Evolutionary conservation across 2,888 invertebrate genomes (phyloP).

Genomic region (Serrognathus titanus): DNA sequence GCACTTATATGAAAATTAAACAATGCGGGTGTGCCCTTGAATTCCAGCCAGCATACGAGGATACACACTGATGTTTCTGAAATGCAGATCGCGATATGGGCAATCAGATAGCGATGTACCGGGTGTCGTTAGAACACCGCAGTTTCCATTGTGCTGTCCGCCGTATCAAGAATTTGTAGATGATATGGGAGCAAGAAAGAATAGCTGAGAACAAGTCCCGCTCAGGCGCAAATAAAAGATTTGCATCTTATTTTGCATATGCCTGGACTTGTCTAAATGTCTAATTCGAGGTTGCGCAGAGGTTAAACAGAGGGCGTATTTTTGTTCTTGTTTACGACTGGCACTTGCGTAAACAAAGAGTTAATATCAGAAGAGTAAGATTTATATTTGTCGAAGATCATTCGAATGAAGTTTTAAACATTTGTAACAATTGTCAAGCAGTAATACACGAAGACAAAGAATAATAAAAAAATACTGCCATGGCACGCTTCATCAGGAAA

Average conservation of each 20-base stretch:
- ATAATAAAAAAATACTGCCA: conserved; percentile 16
- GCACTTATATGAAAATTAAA: conserved; percentile 6
- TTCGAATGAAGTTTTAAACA: no score
- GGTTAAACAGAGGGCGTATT: background rate
- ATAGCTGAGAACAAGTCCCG: conserved; percentile 41
- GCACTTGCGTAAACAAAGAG: no score
- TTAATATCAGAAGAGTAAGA: no score
- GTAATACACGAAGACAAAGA: background rate
- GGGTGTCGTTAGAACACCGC: conserved; percentile 49
- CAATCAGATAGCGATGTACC: conserved; percentile 45
- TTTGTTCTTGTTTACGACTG: no score
- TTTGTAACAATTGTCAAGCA: no score
- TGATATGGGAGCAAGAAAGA: conserved; percentile 43
- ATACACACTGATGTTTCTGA: conserved; percentile 34
- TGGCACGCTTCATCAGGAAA: conserved; percentile 35
- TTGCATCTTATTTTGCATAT: conserved; percentile 38
- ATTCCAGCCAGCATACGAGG: conserved; percentile 1
- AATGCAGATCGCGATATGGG: conserved; percentile 43
- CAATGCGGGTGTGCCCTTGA: conserved; percentile 7
- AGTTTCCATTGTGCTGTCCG: conserved; percentile 47
- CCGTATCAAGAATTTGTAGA: conserved; percentile 45
- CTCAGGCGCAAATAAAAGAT: conserved; percentile 39
- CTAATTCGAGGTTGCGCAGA: conserved; percentile 11
- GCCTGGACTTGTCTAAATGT: conserved; percentile 33
- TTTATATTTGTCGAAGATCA: no score